phyloP scores from a whole-genome alignment of 1,140 invertebrate genomes.

The Drosophila auraria region DNA sequence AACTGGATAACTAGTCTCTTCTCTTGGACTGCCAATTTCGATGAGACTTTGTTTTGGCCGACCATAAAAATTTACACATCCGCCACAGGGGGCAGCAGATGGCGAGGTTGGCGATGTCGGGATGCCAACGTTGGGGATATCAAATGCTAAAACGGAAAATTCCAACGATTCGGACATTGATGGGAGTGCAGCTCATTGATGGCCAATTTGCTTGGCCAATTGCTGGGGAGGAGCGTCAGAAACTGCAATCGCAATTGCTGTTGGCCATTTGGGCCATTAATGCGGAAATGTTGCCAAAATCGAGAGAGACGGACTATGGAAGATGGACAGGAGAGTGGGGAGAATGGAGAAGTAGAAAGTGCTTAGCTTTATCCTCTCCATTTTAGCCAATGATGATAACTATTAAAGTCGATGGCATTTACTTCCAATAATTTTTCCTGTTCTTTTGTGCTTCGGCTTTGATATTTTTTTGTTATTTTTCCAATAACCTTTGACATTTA shows the following conservation, averaged over 20 bases:
- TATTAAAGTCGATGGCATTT: constrained; percentile 64
- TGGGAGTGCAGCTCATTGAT: constrained; percentile 61
- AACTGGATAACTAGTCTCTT: background rate
- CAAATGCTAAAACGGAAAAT: constrained; percentile 44
- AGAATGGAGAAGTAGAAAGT: constrained; percentile 5
- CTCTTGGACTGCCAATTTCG: constrained; percentile 5
- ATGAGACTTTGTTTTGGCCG: constrained; percentile 35
- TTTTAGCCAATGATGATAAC: constrained; percentile 45
- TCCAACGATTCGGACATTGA: constrained; percentile 36
- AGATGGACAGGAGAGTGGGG: background rate
- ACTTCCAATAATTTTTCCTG: constrained; percentile 53
- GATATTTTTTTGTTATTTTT: constrained; percentile 14
- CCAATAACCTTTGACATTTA: constrained; percentile 43
- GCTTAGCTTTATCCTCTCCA: constrained; percentile 33
- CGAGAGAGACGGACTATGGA: background rate
- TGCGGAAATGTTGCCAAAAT: constrained; percentile 57
- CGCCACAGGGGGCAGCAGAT: constrained; percentile 15
- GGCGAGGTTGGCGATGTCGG: constrained; percentile 2
- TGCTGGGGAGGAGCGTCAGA: constrained; percentile 57
- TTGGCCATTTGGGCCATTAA: constrained; percentile 56
- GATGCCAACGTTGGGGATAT: constrained; percentile 12
- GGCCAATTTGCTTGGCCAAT: constrained; percentile 72
- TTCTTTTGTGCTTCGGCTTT: constrained; percentile 24
- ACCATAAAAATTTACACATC: constrained; percentile 43
- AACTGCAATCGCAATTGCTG: constrained; percentile 51